These are phyloP conservation scores for Sturnus vulgaris DNA, from an alignment of 2,113 vertebrate species.

Conservation along the genomic window DNA sequence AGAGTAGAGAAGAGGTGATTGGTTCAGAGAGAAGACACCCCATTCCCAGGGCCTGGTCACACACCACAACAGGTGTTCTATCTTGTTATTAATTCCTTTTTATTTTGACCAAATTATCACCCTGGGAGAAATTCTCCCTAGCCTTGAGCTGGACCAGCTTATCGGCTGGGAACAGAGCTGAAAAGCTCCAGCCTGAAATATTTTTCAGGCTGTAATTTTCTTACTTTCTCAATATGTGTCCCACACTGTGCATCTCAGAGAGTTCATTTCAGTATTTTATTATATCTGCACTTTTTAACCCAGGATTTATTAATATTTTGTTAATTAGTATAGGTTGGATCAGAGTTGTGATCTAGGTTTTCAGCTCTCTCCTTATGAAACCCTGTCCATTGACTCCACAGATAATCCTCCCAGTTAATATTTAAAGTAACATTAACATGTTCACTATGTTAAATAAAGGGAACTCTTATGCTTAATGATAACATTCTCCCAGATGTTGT, in stretches of 20 bases:
- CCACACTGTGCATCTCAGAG: not conserved
- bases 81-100: too few species aligned
- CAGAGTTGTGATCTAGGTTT: not conserved
- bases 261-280: not conserved
- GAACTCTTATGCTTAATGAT: not conserved
- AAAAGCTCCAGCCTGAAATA: too few species aligned
- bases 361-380: not conserved
- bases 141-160: too few species aligned
- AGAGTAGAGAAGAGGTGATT: too few species aligned
- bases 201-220: too few species aligned
- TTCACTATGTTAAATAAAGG: not conserved
- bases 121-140: too few species aligned
- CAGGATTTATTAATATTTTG: not conserved
- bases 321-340: not conserved
- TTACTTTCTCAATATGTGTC: too few species aligned
- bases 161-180: too few species aligned
- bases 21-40: too few species aligned
- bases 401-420: not conserved
- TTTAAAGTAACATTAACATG: not conserved
- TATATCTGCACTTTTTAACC: not conserved
- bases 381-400: not conserved
- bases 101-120: too few species aligned
- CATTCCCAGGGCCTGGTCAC: too few species aligned
- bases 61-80: too few species aligned
- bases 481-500: not conserved